Evolutionary conservation across 2,113 vertebrate species (phyloP).

Genomic region (Chaetodon trifascialis): DNA sequence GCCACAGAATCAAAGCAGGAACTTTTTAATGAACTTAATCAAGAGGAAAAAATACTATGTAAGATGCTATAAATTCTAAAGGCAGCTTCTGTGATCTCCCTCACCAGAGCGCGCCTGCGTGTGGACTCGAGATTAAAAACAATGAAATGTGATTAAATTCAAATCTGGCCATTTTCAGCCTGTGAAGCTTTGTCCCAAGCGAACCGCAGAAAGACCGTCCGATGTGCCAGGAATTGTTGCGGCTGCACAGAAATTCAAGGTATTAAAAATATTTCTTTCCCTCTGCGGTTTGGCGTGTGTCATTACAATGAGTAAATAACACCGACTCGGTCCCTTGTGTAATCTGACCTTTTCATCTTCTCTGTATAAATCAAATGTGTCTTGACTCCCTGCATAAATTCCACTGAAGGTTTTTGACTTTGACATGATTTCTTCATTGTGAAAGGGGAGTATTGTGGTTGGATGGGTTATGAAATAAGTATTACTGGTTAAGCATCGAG

Average conservation of each 20-base stretch:
- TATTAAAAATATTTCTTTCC: slow-evolving; percentile 69
- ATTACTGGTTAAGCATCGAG: slow-evolving; percentile 44
- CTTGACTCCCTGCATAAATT: slow-evolving; percentile 62
- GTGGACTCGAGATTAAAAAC: slow-evolving; percentile 35
- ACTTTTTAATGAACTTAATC: slow-evolving; percentile 51
- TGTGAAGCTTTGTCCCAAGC: slow-evolving; percentile 36
- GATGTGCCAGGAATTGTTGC: slow-evolving; percentile 50
- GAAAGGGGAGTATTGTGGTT: slow-evolving; percentile 41
- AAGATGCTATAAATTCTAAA: slow-evolving; percentile 40
- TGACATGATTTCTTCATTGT: slow-evolving; percentile 45
- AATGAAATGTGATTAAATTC: slow-evolving; percentile 52
- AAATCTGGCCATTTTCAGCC: slow-evolving; percentile 45
- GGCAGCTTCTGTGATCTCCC: slow-evolving; percentile 33
- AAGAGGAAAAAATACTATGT: slow-evolving; percentile 17
- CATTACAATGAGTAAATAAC: slow-evolving; percentile 59
- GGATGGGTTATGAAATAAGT: slow-evolving; percentile 57
- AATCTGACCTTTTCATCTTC: slow-evolving; percentile 61
- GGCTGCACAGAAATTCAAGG: slow-evolving; percentile 61
- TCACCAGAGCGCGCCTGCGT: slow-evolving; percentile 16
- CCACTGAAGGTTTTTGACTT: slow-evolving; percentile 51
- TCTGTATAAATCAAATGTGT: slow-evolving; percentile 59
- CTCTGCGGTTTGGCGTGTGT: slow-evolving; percentile 54
- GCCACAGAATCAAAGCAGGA: slow-evolving; percentile 48
- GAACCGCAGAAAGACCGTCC: slow-evolving; percentile 39
- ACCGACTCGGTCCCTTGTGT: slow-evolving; percentile 34